Evolutionary conservation across 2,888 invertebrate genomes (phyloP).

Genomic region (Aethes cnicana): DNA sequence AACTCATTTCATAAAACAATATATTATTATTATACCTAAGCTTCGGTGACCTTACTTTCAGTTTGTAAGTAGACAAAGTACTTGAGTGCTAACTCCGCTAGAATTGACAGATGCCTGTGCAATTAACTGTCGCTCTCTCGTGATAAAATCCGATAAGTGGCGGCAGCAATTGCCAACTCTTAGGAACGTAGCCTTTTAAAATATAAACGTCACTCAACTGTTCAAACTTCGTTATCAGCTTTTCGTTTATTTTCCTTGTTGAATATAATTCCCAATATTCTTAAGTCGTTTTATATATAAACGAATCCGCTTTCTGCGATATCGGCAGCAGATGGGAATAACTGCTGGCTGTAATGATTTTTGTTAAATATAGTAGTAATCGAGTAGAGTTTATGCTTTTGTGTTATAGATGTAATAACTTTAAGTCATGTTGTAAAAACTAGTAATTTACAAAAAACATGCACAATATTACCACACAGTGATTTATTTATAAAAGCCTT

Average conservation of each 20-base stretch:
- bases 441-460: not conserved
- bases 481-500: not conserved
- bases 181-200: slow-evolving; percentile 36
- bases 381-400: slow-evolving; percentile 12
- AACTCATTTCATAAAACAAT: too few relatives aligned
- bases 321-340: slow-evolving; percentile 28
- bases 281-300: slow-evolving; percentile 26
- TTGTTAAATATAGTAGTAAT: slow-evolving; percentile 24
- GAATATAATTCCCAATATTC: slow-evolving; percentile 31
- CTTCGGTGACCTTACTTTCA: not conserved
- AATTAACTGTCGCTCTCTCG: slow-evolving; percentile 45
- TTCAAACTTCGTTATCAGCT: slow-evolving; percentile 34
- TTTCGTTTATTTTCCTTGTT: slow-evolving; percentile 29
- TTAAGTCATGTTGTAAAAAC: slow-evolving; percentile 3
- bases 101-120: slow-evolving; percentile 49
- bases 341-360: slow-evolving; percentile 17
- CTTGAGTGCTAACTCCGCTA: slow-evolving; percentile 11
- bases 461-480: not conserved
- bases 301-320: slow-evolving; percentile 22
- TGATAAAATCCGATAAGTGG: slow-evolving; percentile 44
- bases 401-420: slow-evolving; percentile 2
- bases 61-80: slow-evolving; percentile 14
- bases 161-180: slow-evolving; percentile 30
- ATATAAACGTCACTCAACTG: slow-evolving; percentile 38
- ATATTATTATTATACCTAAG: too few relatives aligned